Evolutionary conservation across 2,888 invertebrate genomes (phyloP).

Genomic region (Cryptophagus acutangulus): DNA sequence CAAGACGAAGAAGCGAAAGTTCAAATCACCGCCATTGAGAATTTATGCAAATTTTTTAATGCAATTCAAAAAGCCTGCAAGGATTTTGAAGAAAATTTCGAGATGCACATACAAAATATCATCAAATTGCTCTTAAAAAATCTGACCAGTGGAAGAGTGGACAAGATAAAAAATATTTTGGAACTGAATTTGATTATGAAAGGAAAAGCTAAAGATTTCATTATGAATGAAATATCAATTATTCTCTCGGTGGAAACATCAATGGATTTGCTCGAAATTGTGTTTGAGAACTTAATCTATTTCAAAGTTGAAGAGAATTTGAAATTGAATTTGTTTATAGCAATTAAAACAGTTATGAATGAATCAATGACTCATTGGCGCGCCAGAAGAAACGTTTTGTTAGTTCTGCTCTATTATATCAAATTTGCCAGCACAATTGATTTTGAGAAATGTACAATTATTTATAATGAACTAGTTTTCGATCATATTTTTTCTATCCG

Average conservation of each 20-base stretch:
- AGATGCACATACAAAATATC: slow-evolving; percentile 35
- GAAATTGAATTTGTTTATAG: slow-evolving; percentile 35
- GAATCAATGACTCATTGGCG: slow-evolving; percentile 41
- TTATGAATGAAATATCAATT: slow-evolving; percentile 37
- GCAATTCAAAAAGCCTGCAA: slow-evolving; percentile 32
- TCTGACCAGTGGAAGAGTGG: slow-evolving; percentile 33
- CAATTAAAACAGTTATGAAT: slow-evolving; percentile 36
- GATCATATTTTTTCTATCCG: slow-evolving; percentile 41
- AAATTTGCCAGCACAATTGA: slow-evolving; percentile 36
- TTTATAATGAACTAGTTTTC: slow-evolving; percentile 38
- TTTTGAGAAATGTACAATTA: slow-evolving; percentile 38
- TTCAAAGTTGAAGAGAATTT: slow-evolving; percentile 39
- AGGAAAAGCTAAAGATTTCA: slow-evolving; percentile 33
- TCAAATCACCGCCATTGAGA: slow-evolving; percentile 32
- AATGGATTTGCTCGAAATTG: slow-evolving; percentile 37
- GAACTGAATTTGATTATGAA: slow-evolving; percentile 33
- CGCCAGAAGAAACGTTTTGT: slow-evolving; percentile 38
- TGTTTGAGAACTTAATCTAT: slow-evolving; percentile 35
- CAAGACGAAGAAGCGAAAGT: slow-evolving; percentile 38
- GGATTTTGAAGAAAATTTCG: slow-evolving; percentile 32
- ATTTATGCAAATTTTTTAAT: slow-evolving; percentile 33
- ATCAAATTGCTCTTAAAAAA: slow-evolving; percentile 34
- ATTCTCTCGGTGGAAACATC: too few relatives aligned
- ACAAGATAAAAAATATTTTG: slow-evolving; percentile 36
- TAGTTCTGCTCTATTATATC: slow-evolving; percentile 39